Conservation (phyloP, 2,888 invertebrate species). For the Odontocerum albicorne region DNA sequence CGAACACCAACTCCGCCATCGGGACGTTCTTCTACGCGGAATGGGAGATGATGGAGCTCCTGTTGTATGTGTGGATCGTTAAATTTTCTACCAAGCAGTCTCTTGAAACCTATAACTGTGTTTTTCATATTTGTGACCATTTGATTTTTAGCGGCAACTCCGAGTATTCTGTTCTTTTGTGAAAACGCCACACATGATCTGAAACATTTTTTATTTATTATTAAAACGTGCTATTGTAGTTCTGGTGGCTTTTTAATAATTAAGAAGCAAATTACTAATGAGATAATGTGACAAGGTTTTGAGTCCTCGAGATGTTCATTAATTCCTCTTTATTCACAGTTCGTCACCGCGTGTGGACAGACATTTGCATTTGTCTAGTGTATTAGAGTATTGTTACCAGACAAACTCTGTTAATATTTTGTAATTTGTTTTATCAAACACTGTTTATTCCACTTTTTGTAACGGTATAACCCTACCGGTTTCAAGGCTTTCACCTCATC, state of each 20-base stretch:
- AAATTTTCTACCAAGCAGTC: constrained; percentile 87
- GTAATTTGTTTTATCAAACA: too few species aligned
- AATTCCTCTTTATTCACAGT: too few species aligned
- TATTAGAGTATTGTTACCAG: too few species aligned
- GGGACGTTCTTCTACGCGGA: constrained; percentile 70
- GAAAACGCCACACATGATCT: constrained; percentile 97
- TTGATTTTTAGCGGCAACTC: constrained; percentile 96
- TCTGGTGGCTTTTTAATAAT: not conserved
- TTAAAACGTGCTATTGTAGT: not conserved
- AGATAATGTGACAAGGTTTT: not conserved
- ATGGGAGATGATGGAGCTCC: constrained; percentile 80
- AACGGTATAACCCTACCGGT: too few species aligned
- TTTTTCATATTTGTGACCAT: constrained; percentile 97
- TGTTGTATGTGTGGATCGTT: constrained; percentile 85
- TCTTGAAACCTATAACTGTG: constrained; percentile 92
- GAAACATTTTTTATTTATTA: constrained; percentile 45
- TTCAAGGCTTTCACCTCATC: too few species aligned
- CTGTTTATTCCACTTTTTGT: too few species aligned
- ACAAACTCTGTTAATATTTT: too few species aligned
- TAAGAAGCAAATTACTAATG: not conserved
- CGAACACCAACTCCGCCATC: constrained; percentile 86
- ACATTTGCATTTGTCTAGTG: too few species aligned
- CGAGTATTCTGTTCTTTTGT: constrained; percentile 88
- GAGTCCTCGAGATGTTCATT: too few species aligned
- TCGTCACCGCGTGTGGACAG: too few species aligned